Percentiles rank a stretch among this genome's conserved stretches.
Conservation (phyloP, 2,888 invertebrate genomes). For the Tethea ocularis region DNA sequence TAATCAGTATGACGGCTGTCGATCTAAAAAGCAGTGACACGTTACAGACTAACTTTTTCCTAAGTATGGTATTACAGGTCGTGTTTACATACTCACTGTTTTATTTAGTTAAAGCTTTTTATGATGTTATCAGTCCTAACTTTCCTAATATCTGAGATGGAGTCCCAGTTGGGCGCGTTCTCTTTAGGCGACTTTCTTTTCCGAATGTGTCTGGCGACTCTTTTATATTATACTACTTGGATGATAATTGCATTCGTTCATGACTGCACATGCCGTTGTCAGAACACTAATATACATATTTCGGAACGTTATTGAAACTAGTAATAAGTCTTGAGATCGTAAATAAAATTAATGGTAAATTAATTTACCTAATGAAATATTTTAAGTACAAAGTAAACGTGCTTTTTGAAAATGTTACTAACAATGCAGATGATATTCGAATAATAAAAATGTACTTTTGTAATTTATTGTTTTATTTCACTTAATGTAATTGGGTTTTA, state of each 20-base stretch:
- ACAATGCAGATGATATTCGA: constrained; percentile 60
- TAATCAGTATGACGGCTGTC: neutral
- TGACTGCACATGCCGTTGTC: constrained; percentile 21
- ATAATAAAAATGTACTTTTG: constrained; percentile 59
- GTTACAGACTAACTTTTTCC: constrained; percentile 20
- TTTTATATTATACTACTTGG: constrained; percentile 48
- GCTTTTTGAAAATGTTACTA: constrained; percentile 64
- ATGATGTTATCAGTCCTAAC: constrained; percentile 52
- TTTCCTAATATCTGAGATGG: constrained; percentile 18
- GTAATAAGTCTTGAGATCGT: too few species aligned
- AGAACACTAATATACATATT: neutral
- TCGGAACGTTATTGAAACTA: neutral
- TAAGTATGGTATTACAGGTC: constrained; percentile 47
- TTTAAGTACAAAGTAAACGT: constrained; percentile 43
- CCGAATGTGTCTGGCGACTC: constrained; percentile 45
- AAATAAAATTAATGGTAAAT: neutral
- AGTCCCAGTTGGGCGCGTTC: constrained; percentile 13
- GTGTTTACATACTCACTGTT: constrained; percentile 57
- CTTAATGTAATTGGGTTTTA: neutral
- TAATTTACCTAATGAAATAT: constrained; percentile 13
- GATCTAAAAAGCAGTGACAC: neutral
- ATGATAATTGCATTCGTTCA: constrained; percentile 34
- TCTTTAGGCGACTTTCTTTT: constrained; percentile 43
- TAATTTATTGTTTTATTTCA: constrained; percentile 35
- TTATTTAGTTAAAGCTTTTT: constrained; percentile 58